Evolutionary conservation across 1,140 invertebrate genomes (phyloP).

Genomic region (Cardiocondyla obscurior): DNA sequence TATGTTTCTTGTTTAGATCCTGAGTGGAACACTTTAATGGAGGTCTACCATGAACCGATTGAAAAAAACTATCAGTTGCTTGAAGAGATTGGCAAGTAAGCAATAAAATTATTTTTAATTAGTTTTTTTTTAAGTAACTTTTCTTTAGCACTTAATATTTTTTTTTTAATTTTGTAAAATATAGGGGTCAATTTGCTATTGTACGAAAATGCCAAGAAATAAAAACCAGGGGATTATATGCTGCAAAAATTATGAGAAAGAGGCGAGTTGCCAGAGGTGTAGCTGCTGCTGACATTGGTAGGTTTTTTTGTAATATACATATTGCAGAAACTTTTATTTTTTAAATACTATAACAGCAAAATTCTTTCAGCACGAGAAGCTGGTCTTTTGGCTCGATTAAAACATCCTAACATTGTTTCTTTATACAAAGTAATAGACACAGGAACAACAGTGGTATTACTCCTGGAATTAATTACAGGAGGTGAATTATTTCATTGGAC

Average conservation of each 20-base stretch:
- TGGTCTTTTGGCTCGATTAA: conserved; percentile 86
- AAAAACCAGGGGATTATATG: conserved; percentile 86
- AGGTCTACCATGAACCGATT: conserved; percentile 86
- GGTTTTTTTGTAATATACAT: neutral
- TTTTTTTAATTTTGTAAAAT: conserved; percentile 63
- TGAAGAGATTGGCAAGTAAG: conserved; percentile 87
- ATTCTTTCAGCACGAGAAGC: conserved; percentile 85
- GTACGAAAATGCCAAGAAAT: conserved; percentile 87
- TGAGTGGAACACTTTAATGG: conserved; percentile 83
- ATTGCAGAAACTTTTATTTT: neutral
- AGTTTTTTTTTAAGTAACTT: neutral
- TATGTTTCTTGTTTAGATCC: conserved; percentile 72
- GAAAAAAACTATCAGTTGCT: conserved; percentile 85
- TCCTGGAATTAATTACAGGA: conserved; percentile 87
- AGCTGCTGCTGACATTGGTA: conserved; percentile 85
- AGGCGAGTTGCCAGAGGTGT: conserved; percentile 85
- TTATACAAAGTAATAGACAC: conserved; percentile 88
- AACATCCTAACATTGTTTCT: conserved; percentile 86
- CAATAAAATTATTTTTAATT: conserved; percentile 44
- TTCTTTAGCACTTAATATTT: conserved; percentile 6
- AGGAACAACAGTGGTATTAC: conserved; percentile 86
- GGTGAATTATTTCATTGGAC: conserved; percentile 87
- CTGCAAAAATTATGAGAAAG: conserved; percentile 90
- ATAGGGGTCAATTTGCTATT: conserved; percentile 90
- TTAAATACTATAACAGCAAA: neutral